Evolutionary conservation across 2,888 invertebrate genomes (phyloP).

Genomic region (Leptopilina myrica): DNA sequence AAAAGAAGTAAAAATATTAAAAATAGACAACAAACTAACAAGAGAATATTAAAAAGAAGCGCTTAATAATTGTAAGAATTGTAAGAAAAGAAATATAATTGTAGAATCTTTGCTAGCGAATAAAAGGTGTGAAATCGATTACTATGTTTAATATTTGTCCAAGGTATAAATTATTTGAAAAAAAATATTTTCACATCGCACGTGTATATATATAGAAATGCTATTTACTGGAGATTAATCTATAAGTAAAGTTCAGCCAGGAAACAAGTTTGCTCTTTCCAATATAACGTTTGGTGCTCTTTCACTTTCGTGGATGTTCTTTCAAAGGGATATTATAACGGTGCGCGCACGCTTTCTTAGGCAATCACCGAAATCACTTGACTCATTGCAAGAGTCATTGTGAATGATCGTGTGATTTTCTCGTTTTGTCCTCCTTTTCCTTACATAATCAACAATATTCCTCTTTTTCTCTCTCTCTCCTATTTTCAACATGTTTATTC

Average conservation of each 20-base stretch:
- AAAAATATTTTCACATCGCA: conserved; percentile 2
- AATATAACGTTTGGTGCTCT: conserved; percentile 13
- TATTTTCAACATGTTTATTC: too few relatives aligned
- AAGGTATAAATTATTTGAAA: background rate
- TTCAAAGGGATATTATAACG: conserved; percentile 5
- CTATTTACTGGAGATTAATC: conserved; percentile 4
- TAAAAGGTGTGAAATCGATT: conserved; percentile 30
- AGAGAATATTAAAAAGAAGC: too few relatives aligned
- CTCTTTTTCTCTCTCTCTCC: background rate
- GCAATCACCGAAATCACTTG: conserved; percentile 39
- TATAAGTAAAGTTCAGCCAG: conserved; percentile 24
- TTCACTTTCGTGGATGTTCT: conserved; percentile 40
- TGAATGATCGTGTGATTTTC: conserved; percentile 26
- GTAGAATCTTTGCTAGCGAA: background rate
- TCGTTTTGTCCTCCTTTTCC: background rate
- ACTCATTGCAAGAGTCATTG: conserved; percentile 9
- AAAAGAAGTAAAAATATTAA: background rate
- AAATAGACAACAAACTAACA: conserved; percentile 2
- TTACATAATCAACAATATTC: conserved; percentile 9
- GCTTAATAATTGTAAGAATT: too few relatives aligned
- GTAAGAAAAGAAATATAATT: background rate
- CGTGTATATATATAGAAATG: background rate
- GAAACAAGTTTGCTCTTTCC: conserved; percentile 33
- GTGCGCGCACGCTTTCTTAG: conserved; percentile 32
- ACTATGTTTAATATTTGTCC: background rate